Evolutionary conservation across 1,140 invertebrate species (phyloP).

Genomic region (Drosophila murphyi): DNA sequence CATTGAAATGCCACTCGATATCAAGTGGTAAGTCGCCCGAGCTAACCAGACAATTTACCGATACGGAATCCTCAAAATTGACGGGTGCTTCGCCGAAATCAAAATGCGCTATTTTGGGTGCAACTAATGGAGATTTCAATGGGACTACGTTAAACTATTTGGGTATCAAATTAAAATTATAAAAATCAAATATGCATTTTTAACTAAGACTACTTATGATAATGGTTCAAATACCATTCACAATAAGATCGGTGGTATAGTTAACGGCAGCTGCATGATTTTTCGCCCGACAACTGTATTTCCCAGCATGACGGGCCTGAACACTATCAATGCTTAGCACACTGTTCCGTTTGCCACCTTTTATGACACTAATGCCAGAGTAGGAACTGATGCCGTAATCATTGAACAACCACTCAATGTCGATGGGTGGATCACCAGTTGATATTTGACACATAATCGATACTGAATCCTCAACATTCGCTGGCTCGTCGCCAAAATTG

Average conservation of each 20-base stretch:
- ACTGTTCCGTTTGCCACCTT: constrained; percentile 91
- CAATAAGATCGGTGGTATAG: constrained; percentile 89
- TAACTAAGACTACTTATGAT: constrained; percentile 32
- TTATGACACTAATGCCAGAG: constrained; percentile 89
- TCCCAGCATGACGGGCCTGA: constrained; percentile 90
- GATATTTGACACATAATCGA: constrained; percentile 91
- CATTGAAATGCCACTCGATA: constrained; percentile 87
- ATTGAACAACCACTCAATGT: constrained; percentile 92
- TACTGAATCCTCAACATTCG: constrained; percentile 92
- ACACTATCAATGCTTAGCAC: constrained; percentile 91
- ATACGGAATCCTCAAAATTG: constrained; percentile 88
- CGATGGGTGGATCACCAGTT: constrained; percentile 91
- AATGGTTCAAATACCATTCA: constrained; percentile 88
- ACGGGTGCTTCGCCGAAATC: constrained; percentile 87
- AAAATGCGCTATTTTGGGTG: constrained; percentile 88
- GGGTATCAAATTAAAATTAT: constrained; percentile 38
- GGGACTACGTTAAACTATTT: not conserved
- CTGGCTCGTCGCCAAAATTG: constrained; percentile 90
- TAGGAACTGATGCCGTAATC: constrained; percentile 87
- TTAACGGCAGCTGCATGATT: constrained; percentile 90
- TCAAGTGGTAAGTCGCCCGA: constrained; percentile 88
- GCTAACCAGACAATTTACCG: constrained; percentile 87
- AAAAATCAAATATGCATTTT: constrained; percentile 39
- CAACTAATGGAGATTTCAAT: constrained; percentile 85
- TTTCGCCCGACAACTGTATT: constrained; percentile 92